Evolutionary conservation across 2,888 invertebrate genomes (phyloP).

Genomic region (Netelia inedita): DNA sequence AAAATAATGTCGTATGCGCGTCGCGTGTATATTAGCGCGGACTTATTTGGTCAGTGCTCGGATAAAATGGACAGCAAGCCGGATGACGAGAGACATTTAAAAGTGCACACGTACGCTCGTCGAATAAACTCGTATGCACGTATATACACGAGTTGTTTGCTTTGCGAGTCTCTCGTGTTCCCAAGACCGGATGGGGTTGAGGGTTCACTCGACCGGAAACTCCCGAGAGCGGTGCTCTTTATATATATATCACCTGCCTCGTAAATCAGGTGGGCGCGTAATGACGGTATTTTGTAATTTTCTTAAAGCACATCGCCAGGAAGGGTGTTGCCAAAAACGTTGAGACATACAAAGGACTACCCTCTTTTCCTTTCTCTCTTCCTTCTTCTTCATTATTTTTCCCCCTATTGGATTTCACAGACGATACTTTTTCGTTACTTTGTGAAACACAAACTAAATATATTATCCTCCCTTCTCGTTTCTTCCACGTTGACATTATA

Average conservation of each 20-base stretch:
- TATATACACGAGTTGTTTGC: constrained; percentile 9
- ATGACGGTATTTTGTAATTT: constrained; percentile 46
- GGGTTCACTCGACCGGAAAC: constrained; percentile 59
- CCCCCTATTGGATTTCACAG: background rate
- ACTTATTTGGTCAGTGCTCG: constrained; percentile 52
- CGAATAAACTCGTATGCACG: background rate
- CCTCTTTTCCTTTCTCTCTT: background rate
- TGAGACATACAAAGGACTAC: background rate
- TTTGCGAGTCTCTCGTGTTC: constrained; percentile 18
- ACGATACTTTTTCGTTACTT: background rate
- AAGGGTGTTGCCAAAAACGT: background rate
- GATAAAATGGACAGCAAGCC: constrained; percentile 11
- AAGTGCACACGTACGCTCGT: background rate
- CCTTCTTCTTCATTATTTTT: background rate
- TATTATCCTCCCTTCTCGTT: background rate
- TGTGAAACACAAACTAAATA: background rate
- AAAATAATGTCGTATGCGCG: constrained; percentile 23
- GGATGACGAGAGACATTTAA: constrained; percentile 35
- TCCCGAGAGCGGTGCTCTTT: constrained; percentile 28
- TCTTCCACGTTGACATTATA: background rate
- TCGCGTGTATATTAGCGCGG: background rate
- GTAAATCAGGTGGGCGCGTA: constrained; percentile 48
- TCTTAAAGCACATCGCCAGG: constrained; percentile 3
- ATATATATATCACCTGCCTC: constrained; percentile 47
- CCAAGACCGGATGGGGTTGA: constrained; percentile 44